A percentile compares a stretch with the other conserved stretches of the same genome.
Conservation (phyloP, 2,113 vertebrate genomes). For the Hippocampus guttulatus region DNA sequence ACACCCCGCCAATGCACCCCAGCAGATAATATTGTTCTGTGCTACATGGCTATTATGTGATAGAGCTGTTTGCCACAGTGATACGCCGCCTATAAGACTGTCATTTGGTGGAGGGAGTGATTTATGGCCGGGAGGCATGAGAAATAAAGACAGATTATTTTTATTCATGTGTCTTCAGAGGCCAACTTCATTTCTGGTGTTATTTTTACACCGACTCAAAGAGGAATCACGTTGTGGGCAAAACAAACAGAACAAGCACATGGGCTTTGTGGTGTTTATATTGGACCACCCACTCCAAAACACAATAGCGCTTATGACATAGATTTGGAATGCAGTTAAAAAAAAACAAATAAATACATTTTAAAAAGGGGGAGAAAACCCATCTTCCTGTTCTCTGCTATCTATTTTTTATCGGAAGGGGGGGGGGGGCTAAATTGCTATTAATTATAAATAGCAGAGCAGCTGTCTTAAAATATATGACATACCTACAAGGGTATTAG, state of each 20-base stretch:
- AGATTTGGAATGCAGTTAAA: slow-evolving; percentile 61
- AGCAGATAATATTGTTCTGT: slow-evolving; percentile 66
- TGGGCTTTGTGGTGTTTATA: slow-evolving; percentile 52
- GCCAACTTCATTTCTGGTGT: slow-evolving; percentile 61
- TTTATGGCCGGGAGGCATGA: slow-evolving; percentile 61
- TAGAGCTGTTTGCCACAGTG: slow-evolving; percentile 61
- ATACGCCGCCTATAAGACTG: slow-evolving; percentile 50
- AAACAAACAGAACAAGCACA: slow-evolving; percentile 38
- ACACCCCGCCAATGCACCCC: slow-evolving; percentile 61
- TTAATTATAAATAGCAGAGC: slow-evolving; percentile 70
- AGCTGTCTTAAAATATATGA: slow-evolving; percentile 74
- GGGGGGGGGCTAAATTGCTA: slow-evolving; percentile 61
- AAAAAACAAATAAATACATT: not conserved
- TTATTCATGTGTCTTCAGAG: slow-evolving; percentile 61
- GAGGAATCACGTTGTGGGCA: slow-evolving; percentile 25
- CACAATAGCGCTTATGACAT: slow-evolving; percentile 59
- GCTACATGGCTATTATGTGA: slow-evolving; percentile 69
- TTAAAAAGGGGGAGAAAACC: slow-evolving; percentile 5
- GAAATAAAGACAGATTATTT: slow-evolving; percentile 68
- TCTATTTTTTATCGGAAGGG: slow-evolving; percentile 38
- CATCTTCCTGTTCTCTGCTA: slow-evolving; percentile 52
- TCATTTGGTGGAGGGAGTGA: slow-evolving; percentile 62
- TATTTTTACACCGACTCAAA: slow-evolving; percentile 57
- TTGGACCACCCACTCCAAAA: slow-evolving; percentile 57
- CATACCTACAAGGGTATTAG: slow-evolving; percentile 60